A percentile compares a stretch with the other conserved stretches of the same genome.
Evolutionary conservation across 2,888 invertebrate species (phyloP).

Genomic region (Adela reaumurella): DNA sequence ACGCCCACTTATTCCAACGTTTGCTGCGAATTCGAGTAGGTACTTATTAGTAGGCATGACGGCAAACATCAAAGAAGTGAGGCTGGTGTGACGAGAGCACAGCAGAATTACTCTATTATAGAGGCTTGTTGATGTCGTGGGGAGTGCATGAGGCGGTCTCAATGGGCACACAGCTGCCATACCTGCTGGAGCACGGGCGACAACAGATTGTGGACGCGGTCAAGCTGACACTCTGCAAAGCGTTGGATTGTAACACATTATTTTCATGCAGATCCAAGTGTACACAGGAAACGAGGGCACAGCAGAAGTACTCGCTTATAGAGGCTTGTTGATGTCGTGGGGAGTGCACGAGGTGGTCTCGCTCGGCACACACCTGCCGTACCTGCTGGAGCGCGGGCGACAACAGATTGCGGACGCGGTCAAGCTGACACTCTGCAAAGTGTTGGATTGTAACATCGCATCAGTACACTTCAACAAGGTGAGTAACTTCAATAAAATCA

Average conservation of each 20-base stretch:
- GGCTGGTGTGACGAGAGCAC: conserved; percentile 19
- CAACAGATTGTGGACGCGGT: conserved; percentile 30
- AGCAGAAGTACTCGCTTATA: conserved; percentile 25
- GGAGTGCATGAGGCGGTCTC: conserved; percentile 23
- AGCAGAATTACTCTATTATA: conserved; percentile 25
- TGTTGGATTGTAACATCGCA: conserved; percentile 47
- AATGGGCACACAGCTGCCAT: conserved; percentile 33
- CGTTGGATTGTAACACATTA: conserved; percentile 41
- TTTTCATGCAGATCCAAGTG: neutral
- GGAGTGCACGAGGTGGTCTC: conserved; percentile 23
- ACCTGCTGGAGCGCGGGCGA: conserved; percentile 42
- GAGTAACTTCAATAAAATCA: too few relatives aligned
- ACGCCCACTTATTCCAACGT: too few relatives aligned
- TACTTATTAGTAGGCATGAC: neutral
- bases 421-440: conserved; percentile 26
- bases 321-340: conserved; percentile 39
- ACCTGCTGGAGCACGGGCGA: conserved; percentile 42
- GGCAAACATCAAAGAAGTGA: too few relatives aligned
- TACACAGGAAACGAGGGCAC: conserved; percentile 19
- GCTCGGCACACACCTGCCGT: conserved; percentile 33
- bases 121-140: conserved; percentile 39
- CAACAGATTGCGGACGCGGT: conserved; percentile 30
- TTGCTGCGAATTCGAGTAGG: neutral
- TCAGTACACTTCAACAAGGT: conserved; percentile 39
- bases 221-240: conserved; percentile 26